Evolutionary conservation across 2,888 invertebrate species (phyloP), one percentile per base, ranked within the genome.

Genomic region (Zygogramma bicolorata): DNA sequence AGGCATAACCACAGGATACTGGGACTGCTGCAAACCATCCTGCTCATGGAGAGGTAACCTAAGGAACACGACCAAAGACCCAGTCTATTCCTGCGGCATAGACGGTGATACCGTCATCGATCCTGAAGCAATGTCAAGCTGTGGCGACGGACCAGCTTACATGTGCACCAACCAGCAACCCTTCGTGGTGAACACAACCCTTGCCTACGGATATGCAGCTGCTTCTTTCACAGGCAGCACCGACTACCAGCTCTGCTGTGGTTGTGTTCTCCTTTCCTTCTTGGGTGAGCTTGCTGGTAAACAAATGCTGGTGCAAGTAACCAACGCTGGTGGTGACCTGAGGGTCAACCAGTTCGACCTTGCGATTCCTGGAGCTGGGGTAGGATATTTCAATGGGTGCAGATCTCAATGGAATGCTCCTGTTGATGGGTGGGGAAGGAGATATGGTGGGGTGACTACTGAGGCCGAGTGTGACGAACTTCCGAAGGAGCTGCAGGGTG

Each of bases 151-250:
- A 25, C 27, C 53, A 13, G 49, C 79, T 34, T 78, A 77, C 49
- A 73, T 75, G 65, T 79, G 79, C 71, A 76, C 65, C 60, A 72
- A 75, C 61, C 77, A 77, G 22, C 76, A 76, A 72, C 75, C 78
- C 5, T 78, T 74, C 70, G 71, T 71, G 13, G 78, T 78, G 10
- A 79, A 73, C 46, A 61, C 70, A 20, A 73, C 71, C 5, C 61
- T 79, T 4, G 75, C 78, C 13, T 79, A 75, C 34, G 79, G 79
- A 40, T 79, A 76, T 53, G 75, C 75, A 6, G 79, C 76, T 18
- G 79, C 75, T 15, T 58, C 59, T 6, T 68, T 71, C 20, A 42
- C 1, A 29, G 68, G 68, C 15, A 68, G 53, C 18, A 29, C 25
- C 0, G 68, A 72, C 53, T 59, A 58, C 25, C 34, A 59, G 13